A percentile compares a stretch with the other conserved stretches of the same genome.
phyloP scores from a whole-genome alignment of 1,140 invertebrate genomes.

The Ectropis grisescens region DNA sequence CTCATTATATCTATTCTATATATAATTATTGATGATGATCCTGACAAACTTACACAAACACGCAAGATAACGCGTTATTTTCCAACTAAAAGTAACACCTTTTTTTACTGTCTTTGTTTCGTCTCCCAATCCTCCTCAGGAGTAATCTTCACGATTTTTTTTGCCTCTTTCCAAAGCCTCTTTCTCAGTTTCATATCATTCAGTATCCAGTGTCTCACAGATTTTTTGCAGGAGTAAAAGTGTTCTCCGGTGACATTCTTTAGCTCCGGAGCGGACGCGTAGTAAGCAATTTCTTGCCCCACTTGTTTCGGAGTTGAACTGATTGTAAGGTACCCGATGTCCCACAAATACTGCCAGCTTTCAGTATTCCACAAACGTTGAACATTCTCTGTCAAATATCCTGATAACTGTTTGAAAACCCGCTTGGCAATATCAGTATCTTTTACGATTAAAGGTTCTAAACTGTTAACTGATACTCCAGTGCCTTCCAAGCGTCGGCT shows the following conservation, averaged over 20 bases:
- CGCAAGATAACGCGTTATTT: too few relatives aligned
- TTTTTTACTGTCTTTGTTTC: too few relatives aligned
- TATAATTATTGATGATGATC: too few relatives aligned
- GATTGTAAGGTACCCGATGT: too few relatives aligned
- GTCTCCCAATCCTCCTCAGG: constrained; percentile 36
- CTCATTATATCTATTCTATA: too few relatives aligned
- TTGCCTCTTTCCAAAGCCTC: constrained; percentile 40
- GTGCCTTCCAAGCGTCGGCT: constrained; percentile 69
- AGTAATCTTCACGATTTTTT: constrained; percentile 36
- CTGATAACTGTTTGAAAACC: constrained; percentile 26
- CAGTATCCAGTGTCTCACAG: constrained; percentile 40
- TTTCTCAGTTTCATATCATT: constrained; percentile 24
- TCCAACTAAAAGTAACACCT: too few relatives aligned
- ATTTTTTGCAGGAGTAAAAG: constrained; percentile 49
- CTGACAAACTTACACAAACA: too few relatives aligned
- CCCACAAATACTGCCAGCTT: too few relatives aligned
- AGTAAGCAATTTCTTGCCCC: constrained; percentile 33
- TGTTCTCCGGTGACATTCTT: constrained; percentile 42
- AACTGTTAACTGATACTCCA: constrained; percentile 70
- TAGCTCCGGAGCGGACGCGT: constrained; percentile 36
- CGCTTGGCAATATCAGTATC: constrained; percentile 50
- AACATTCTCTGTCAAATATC: constrained; percentile 35
- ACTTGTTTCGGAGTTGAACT: constrained; percentile 43
- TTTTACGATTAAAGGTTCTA: constrained; percentile 73
- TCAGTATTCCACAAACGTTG: constrained; percentile 37